Base-by-base conservation (phyloP, 2,113 vertebrate genomes). In the Cairina moschata region DNA sequence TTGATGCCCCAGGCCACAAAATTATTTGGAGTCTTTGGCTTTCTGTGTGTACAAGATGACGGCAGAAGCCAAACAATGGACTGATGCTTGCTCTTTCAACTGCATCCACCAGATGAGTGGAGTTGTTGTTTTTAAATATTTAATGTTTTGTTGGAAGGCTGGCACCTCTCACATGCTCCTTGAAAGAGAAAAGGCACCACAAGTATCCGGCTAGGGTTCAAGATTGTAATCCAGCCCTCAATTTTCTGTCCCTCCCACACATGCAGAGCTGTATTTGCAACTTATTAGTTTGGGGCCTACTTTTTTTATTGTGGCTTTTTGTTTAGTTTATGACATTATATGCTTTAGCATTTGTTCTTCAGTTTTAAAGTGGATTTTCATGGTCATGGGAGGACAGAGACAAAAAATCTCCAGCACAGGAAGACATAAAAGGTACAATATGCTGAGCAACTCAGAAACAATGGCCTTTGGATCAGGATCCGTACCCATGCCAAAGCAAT, bases 1-100 rank as follows among this genome's bases (percentile, higher is more conserved):
- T 90, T 91, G 89, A 78, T 86, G 91, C 95, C 91, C 32, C 62
- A 94, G 90, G 91, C 71, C 73, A 87, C 86, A 91, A 78, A 96
- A 91, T 91, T 89, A 83, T 77, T 93, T 94, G 90, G 91, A 97
- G 69, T 91, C 95, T 82, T 94, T 88, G 91, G 87, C 48, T 95
- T 96, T 93, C 84, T 94, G 17, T 54, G 59, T 89, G 58, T 87
- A 83, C 73, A 83, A 93, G 82, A 92, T 76, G 76, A 88, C 0
- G 7, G 74, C 46, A 88, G 79, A 94, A 92, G 32, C 62, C 85
- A 96, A 92, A 95, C 91, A 95, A 95, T 79, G 68, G 52, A 48
- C 58, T 86, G 83, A 68, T 92, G 84, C 91, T 95, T 95, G 81
- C 63, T 83, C 73, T 95, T 95, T 95, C 46, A 88, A 91, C 80